These are phyloP conservation scores for Eupithecia subfuscata DNA, from an alignment of 2,888 invertebrate species.

Conservation along the genomic window DNA sequence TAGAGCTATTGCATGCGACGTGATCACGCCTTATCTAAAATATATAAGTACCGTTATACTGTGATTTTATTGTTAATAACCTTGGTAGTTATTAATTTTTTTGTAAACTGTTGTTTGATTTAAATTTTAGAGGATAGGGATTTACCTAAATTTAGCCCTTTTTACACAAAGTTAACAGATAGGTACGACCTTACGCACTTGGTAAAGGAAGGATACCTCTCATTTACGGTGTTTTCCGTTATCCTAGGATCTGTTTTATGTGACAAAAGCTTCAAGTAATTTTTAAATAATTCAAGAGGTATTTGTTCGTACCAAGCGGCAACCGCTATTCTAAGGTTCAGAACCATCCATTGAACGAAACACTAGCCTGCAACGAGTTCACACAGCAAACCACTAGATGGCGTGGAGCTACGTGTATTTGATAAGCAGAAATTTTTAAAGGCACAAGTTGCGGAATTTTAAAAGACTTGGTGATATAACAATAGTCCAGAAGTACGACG, in stretches of 20 bases:
- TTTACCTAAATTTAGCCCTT: too few relatives aligned
- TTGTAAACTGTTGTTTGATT: not conserved
- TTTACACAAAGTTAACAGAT: too few relatives aligned
- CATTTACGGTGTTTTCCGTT: not conserved
- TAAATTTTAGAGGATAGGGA: too few relatives aligned
- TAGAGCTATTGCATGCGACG: not conserved
- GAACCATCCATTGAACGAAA: not conserved
- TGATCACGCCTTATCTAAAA: too few relatives aligned
- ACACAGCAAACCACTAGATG: slow-evolving; percentile 63
- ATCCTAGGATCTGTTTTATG: not conserved
- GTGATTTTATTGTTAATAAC: not conserved
- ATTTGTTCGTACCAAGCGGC: not conserved
- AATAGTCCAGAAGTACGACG: not conserved
- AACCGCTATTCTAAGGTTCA: not conserved
- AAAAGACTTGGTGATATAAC: not conserved
- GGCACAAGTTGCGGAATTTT: not conserved
- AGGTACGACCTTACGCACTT: too few relatives aligned
- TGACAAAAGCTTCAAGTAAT: not conserved
- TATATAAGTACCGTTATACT: too few relatives aligned
- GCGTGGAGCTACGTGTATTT: slow-evolving; percentile 44
- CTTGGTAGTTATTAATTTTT: not conserved
- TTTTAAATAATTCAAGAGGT: not conserved
- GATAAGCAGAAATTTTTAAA: not conserved
- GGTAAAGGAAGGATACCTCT: too few relatives aligned
- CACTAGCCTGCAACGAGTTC: slow-evolving; percentile 51